phyloP scores from a whole-genome alignment of 2,113 vertebrate genomes.

The Sphaerodactylus townsendi region DNA sequence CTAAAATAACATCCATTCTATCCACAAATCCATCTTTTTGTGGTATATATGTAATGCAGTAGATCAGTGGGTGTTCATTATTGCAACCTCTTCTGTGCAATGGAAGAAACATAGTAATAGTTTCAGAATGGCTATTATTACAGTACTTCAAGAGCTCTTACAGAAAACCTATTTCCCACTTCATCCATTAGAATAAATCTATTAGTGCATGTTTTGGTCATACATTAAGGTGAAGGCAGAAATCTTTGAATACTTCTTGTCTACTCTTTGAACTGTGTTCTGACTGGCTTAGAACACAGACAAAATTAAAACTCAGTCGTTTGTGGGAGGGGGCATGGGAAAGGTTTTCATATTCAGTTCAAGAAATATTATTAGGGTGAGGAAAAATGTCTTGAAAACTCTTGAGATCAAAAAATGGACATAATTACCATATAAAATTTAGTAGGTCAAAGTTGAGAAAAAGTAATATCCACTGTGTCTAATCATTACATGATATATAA shows the following conservation, averaged over 20 bases:
- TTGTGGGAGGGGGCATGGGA: background rate
- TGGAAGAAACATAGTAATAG: conserved; percentile 14
- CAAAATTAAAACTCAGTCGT: background rate
- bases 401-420: background rate
- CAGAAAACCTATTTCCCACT: conserved; percentile 22
- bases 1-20: conserved; percentile 25
- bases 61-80: conserved; percentile 16
- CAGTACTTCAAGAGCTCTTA: conserved; percentile 12
- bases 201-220: background rate
- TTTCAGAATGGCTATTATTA: conserved; percentile 27
- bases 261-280: background rate
- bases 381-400: background rate
- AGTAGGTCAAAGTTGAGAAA: too few relatives aligned
- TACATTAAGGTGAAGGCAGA: background rate
- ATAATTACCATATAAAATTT: background rate
- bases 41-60: background rate
- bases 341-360: background rate
- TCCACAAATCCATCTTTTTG: conserved; percentile 13
- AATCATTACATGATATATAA: too few relatives aligned
- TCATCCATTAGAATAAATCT: conserved; percentile 29
- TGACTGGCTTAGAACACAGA: background rate
- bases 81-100: background rate
- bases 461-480: too few relatives aligned
- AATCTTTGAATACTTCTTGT: background rate
- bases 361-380: background rate